Percentiles rank a stretch among this genome's conserved stretches.
Conservation (phyloP, 2,113 vertebrate genomes). For the Dendropsophus ebraccatus region DNA sequence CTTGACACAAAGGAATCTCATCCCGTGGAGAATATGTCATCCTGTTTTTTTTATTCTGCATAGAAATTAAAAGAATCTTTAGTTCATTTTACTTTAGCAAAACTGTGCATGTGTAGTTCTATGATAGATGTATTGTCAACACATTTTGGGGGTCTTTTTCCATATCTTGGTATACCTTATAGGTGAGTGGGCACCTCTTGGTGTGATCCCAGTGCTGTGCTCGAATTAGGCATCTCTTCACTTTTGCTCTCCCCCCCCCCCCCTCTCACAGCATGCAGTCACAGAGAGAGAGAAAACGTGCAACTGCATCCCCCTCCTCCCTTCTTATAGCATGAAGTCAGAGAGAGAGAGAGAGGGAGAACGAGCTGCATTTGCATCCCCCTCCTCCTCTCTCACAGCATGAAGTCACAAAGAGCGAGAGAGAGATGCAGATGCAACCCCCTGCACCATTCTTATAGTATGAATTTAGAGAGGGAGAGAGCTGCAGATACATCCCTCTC, state of each 20-base stretch:
- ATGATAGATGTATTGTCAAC: too few species aligned
- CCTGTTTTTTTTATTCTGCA: not conserved
- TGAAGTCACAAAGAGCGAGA: not conserved
- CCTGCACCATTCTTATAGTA: not conserved
- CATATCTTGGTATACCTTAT: not conserved
- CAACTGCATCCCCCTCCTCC: not conserved
- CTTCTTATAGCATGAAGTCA: not conserved
- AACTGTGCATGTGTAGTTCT: too few species aligned
- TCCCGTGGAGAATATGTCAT: conserved; percentile 17
- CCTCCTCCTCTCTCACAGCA: not conserved
- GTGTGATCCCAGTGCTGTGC: not conserved
- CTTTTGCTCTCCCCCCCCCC: not conserved
- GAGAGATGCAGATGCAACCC: not conserved
- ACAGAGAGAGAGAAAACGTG: not conserved
- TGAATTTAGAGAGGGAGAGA: too few species aligned
- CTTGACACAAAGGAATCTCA: not conserved
- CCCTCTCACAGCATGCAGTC: too few species aligned
- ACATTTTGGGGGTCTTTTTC: too few species aligned
- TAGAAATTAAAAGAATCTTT: not conserved
- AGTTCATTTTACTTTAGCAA: too few species aligned
- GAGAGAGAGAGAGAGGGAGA: too few species aligned
- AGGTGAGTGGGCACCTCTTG: not conserved
- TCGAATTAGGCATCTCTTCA: too few species aligned
- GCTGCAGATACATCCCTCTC: not conserved
- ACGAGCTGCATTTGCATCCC: not conserved